Evolutionary conservation across 2,888 invertebrate species (phyloP).

Genomic region (Lepidochrysops patricia): DNA sequence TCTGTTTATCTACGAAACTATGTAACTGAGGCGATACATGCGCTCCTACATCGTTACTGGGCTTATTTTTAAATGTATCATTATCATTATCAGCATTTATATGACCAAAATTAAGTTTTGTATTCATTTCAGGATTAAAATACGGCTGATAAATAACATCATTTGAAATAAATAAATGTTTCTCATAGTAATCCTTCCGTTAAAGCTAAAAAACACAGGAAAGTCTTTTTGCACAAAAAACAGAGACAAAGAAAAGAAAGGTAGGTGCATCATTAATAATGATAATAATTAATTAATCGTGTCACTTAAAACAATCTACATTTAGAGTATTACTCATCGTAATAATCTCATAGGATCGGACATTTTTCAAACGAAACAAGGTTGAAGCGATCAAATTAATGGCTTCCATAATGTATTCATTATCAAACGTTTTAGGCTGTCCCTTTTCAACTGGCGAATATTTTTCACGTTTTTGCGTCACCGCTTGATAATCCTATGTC

Average conservation of each 20-base stretch:
- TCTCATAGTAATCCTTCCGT: too few species aligned
- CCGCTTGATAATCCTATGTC: neutral
- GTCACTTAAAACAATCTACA: neutral
- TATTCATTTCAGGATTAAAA: too few species aligned
- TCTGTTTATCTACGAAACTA: conserved; percentile 27
- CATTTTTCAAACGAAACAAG: neutral
- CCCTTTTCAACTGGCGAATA: neutral
- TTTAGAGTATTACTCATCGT: neutral
- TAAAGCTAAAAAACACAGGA: too few species aligned
- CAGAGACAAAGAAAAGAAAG: too few species aligned
- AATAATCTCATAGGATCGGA: neutral
- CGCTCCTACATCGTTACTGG: neutral
- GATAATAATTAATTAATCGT: too few species aligned
- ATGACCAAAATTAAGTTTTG: too few species aligned
- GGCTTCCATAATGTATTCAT: neutral
- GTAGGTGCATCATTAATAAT: too few species aligned
- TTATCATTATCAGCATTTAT: neutral
- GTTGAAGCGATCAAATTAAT: neutral
- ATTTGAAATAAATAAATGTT: too few species aligned
- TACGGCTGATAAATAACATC: too few species aligned
- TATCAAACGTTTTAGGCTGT: neutral
- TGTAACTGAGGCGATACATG: conserved; percentile 24
- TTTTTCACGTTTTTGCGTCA: conserved; percentile 1
- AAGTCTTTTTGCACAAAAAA: too few species aligned
- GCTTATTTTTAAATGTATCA: neutral